Conservation (phyloP, 2,888 invertebrate genomes). For the Philonicus albiceps region DNA sequence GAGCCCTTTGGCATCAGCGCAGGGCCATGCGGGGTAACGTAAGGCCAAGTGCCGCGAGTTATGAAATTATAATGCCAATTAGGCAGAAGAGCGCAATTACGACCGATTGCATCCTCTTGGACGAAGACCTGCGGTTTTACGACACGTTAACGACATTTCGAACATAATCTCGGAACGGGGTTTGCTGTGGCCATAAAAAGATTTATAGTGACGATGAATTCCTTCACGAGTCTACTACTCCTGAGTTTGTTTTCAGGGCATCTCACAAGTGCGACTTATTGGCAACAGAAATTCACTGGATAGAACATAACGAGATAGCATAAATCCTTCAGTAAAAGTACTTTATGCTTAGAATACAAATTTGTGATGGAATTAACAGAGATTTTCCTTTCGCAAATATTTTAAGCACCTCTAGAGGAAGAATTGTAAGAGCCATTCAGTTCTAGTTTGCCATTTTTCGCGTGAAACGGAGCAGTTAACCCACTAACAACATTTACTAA, state of each 20-base stretch:
- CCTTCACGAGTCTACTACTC: not conserved
- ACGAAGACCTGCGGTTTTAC: not conserved
- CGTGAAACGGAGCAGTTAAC: not conserved
- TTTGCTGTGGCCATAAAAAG: not conserved
- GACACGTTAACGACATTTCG: not conserved
- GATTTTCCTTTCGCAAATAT: not conserved
- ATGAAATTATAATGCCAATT: not conserved
- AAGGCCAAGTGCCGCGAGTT: not conserved
- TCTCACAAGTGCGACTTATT: not conserved
- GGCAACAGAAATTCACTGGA: not conserved
- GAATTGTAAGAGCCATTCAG: not conserved
- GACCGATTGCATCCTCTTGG: not conserved
- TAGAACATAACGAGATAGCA: not conserved
- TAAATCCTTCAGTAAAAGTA: not conserved
- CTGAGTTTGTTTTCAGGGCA: not conserved
- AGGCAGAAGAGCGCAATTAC: not conserved
- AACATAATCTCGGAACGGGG: not conserved
- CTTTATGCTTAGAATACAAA: not conserved
- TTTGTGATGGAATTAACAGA: not conserved
- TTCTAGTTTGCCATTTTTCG: not conserved
- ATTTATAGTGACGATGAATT: not conserved
- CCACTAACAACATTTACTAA: not conserved
- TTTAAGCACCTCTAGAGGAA: not conserved
- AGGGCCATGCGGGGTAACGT: not conserved
- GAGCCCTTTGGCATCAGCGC: not conserved